Evolutionary conservation across 2,113 vertebrate species (phyloP).

Genomic region (Mustelus asterias): DNA sequence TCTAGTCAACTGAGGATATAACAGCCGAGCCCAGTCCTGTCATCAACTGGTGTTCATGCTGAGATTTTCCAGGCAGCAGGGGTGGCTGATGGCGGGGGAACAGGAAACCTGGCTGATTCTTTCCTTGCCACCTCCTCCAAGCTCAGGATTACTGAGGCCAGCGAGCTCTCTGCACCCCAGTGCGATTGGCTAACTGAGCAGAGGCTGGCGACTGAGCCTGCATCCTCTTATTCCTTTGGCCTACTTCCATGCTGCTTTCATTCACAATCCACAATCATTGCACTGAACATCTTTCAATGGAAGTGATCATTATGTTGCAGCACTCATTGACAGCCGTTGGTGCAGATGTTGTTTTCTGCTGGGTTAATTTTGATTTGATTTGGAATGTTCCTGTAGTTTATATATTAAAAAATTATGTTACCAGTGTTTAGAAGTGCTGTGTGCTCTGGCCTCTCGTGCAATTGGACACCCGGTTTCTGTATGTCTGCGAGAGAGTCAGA

Average conservation of each 20-base stretch:
- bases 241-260: neutral
- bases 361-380: neutral
- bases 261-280: neutral
- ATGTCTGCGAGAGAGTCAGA: neutral
- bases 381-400: neutral
- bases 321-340: neutral
- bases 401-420: neutral
- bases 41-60: neutral
- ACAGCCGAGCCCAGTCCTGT: no score
- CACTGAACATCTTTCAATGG: neutral
- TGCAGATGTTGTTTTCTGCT: neutral
- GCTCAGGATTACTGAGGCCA: neutral
- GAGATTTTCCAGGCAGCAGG: neutral
- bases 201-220: neutral
- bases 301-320: neutral
- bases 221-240: neutral
- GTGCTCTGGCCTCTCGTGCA: neutral
- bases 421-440: neutral
- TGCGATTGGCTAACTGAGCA: neutral
- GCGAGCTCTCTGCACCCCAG: neutral
- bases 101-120: neutral
- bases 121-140: neutral
- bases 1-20: neutral
- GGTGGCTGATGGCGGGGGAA: neutral
- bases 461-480: neutral